Conservation (phyloP, 2,888 invertebrate species). For the Plebejus anna region DNA sequence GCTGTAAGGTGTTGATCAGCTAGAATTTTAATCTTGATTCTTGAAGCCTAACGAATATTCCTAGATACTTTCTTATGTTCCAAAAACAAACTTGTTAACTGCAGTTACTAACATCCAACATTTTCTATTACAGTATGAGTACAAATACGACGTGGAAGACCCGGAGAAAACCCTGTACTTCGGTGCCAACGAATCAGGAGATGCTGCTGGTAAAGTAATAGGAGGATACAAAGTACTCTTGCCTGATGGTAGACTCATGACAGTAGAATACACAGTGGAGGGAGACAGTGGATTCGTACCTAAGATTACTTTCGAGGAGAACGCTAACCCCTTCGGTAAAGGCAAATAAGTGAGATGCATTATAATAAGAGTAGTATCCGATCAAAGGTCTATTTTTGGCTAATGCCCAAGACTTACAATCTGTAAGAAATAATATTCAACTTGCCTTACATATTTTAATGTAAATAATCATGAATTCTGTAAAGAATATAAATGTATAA, state of each 20-base stretch:
- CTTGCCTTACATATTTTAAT: no score
- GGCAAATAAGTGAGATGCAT: slow-evolving; percentile 47
- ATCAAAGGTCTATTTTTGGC: not conserved
- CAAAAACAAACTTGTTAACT: not conserved
- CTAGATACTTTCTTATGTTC: not conserved
- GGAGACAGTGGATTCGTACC: slow-evolving; percentile 87
- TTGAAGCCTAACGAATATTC: no score
- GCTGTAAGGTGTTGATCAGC: no score
- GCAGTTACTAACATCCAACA: not conserved
- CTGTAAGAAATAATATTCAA: no score
- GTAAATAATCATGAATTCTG: no score
- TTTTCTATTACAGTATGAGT: slow-evolving; percentile 80
- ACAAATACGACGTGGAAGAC: slow-evolving; percentile 87
- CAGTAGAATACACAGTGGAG: slow-evolving; percentile 85
- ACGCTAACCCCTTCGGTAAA: slow-evolving; percentile 79
- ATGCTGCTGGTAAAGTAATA: slow-evolving; percentile 81
- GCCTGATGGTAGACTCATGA: slow-evolving; percentile 86
- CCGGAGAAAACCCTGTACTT: slow-evolving; percentile 83
- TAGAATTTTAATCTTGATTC: no score
- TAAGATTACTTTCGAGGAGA: slow-evolving; percentile 82
- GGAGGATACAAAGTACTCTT: slow-evolving; percentile 85
- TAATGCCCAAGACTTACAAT: not conserved
- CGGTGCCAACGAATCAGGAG: slow-evolving; percentile 84
- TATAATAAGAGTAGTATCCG: not conserved
- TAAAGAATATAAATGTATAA: not conserved